phyloP scores from a whole-genome alignment of 2,797 vertebrate species.

The Hippoglossus hippoglossus region DNA sequence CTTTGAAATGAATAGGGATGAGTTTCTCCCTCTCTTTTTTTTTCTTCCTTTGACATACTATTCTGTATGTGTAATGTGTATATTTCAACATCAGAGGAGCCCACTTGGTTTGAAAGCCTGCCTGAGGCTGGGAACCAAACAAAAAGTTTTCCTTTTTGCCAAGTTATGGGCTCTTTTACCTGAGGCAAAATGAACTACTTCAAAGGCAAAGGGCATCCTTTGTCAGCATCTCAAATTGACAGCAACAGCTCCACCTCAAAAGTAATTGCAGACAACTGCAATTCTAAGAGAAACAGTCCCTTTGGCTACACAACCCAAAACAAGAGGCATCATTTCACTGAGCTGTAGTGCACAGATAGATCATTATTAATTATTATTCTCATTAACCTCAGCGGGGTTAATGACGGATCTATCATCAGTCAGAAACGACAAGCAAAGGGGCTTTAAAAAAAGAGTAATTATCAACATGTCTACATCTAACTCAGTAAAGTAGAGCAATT shows the following conservation, averaged over 20 bases:
- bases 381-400: slow-evolving; percentile 26
- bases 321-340: slow-evolving; percentile 17
- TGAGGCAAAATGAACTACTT: slow-evolving; percentile 76
- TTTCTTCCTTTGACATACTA: slow-evolving; percentile 25
- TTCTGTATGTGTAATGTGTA: slow-evolving; percentile 70
- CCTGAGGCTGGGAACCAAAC: slow-evolving; percentile 73
- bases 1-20: slow-evolving; percentile 55
- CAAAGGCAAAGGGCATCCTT: slow-evolving; percentile 78
- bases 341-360: slow-evolving; percentile 19
- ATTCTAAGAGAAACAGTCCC: slow-evolving; percentile 51
- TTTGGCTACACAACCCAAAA: slow-evolving; percentile 45
- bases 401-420: not conserved
- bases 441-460: not conserved
- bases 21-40: slow-evolving; percentile 21
- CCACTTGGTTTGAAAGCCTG: slow-evolving; percentile 67
- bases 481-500: slow-evolving; percentile 2
- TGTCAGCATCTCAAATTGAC: slow-evolving; percentile 74
- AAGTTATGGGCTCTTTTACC: slow-evolving; percentile 73
- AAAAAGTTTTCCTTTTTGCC: slow-evolving; percentile 75
- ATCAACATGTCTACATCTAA: not conserved
- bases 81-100: slow-evolving; percentile 69
- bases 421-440: not conserved
- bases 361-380: not conserved
- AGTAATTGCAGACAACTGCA: slow-evolving; percentile 61
- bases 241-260: slow-evolving; percentile 58